phyloP scores from a whole-genome alignment of 2,113 vertebrate species.

The Indicator maculatus region DNA sequence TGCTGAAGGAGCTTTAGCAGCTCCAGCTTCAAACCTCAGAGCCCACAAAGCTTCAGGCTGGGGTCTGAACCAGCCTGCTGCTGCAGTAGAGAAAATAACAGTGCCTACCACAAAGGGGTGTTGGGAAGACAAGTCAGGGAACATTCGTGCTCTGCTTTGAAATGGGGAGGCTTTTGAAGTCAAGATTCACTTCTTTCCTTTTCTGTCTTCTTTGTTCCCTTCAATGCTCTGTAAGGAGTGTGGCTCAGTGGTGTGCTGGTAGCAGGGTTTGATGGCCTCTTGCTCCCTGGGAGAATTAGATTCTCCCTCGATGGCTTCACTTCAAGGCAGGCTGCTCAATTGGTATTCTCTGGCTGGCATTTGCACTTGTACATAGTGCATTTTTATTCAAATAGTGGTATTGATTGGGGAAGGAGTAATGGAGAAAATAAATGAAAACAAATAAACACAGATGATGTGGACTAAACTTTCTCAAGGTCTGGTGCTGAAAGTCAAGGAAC shows the following conservation, averaged over 20 bases:
- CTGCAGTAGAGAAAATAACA: neutral
- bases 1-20: neutral
- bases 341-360: neutral
- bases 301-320: neutral
- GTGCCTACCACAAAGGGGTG: neutral
- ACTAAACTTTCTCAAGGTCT: neutral
- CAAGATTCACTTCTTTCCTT: neutral
- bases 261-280: constrained; percentile 22
- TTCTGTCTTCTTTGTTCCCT: neutral
- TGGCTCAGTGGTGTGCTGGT: neutral
- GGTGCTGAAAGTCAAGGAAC: constrained; percentile 1
- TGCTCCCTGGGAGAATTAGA: neutral
- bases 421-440: constrained; percentile 56
- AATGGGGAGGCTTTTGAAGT: neutral
- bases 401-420: neutral
- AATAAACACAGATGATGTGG: constrained; percentile 1
- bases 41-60: rapidly evolving
- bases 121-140: neutral
- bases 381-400: constrained; percentile 63
- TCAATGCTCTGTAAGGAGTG: neutral
- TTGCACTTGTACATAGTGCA: neutral
- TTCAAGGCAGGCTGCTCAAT: neutral
- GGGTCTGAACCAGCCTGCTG: neutral
- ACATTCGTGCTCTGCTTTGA: neutral
- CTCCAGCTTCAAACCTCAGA: neutral